Evolutionary conservation across 2,797 vertebrate genomes (phyloP).

Genomic region (Falco columbarius): DNA sequence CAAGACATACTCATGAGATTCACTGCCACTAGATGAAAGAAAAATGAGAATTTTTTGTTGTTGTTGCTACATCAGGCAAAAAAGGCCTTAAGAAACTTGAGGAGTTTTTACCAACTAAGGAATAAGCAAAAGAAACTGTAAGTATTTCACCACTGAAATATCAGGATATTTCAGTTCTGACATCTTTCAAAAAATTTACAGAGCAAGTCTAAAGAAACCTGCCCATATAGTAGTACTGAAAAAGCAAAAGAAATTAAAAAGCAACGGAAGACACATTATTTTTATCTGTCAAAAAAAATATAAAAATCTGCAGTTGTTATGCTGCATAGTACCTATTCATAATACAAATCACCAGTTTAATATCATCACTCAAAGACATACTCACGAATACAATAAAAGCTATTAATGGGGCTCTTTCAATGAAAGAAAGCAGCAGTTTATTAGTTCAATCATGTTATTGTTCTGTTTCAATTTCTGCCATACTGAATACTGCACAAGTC

Average conservation of each 20-base stretch:
- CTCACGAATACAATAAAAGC: neutral
- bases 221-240: neutral
- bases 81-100: neutral
- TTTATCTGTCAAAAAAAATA: conserved; percentile 16
- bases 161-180: neutral
- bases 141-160: neutral
- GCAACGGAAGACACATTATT: conserved; percentile 1
- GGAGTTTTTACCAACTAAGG: neutral
- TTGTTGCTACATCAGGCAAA: neutral
- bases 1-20: neutral
- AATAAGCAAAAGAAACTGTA: neutral
- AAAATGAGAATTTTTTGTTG: neutral
- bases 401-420: neutral
- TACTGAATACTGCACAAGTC: neutral
- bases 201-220: conserved; percentile 18
- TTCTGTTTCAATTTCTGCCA: neutral
- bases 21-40: neutral
- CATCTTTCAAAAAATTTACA: neutral
- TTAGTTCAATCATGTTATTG: neutral
- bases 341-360: conserved; percentile 49
- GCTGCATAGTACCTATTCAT: conserved; percentile 41
- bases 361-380: conserved; percentile 60
- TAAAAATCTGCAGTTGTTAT: conserved; percentile 21
- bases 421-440: neutral
- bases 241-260: conserved; percentile 41